Evolutionary conservation across 2,888 invertebrate genomes (phyloP), one percentile per base, ranked within the genome.

Genomic region (Platycheirus albimanus): DNA sequence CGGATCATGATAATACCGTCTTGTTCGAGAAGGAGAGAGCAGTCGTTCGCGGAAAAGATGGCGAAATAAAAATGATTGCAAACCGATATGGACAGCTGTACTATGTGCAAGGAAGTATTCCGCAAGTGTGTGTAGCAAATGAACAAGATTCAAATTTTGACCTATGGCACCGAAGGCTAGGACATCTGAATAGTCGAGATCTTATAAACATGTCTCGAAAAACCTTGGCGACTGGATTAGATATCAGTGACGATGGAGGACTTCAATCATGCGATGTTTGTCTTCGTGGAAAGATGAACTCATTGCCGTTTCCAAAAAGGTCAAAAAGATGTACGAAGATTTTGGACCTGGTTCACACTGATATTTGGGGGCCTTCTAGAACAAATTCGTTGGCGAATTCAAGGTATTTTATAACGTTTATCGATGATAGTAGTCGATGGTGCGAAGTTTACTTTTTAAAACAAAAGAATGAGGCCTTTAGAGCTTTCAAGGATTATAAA

Each of bases 391-490:
- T 33, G 17, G 45, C 2, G 3, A 2, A n/a, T 0, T 30, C 28
- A 0, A 28, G 11, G 15, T 43, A 71, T 41, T 71, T 75, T n/a
- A 30, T 75, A 0, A 75, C 74, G 2, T 84, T 79, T 13, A 79
- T 66, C 1, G 61, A 84, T 52, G 69, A 79, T 7, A 38, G 56
- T 13, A 70, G 49, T 10, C 63, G 70, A 19, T 78, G 38, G 36
- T 69, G 52, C 8, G 58, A 74, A 70, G 30, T 74, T 0, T 45
- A 38, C 13, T 84, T 74, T 36, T 17, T 78, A 2, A 69, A 56
- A 19, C 15, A 56, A 10, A 74, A 74, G 38, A 69, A 19, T 41
- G 75, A 80, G 0, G 49, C 69, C 30, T 36, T 69, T 8, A 10
- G 28, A 2, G 70, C 41, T 15, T 75, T 69, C 4, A 75, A 70